Conservation (phyloP, 2,888 invertebrate genomes). For the Cantharis rustica region DNA sequence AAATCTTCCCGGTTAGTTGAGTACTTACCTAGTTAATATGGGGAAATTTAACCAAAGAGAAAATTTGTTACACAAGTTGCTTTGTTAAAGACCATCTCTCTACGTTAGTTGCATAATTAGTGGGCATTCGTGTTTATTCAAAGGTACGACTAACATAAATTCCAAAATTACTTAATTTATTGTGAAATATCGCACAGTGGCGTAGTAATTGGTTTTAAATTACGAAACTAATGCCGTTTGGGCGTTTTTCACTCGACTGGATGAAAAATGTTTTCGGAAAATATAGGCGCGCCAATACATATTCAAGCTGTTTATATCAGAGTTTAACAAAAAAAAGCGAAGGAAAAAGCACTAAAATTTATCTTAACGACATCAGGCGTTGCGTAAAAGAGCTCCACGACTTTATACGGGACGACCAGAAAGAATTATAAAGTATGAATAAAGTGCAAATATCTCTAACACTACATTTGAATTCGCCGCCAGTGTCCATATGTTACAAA, state of each 20-base stretch:
- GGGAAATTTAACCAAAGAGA: background rate
- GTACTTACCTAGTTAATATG: background rate
- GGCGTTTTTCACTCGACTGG: background rate
- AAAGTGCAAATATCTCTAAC: conserved; percentile 30
- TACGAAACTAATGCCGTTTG: background rate
- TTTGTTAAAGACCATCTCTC: background rate
- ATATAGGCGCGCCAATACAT: conserved; percentile 12
- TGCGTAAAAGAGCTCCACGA: conserved; percentile 25
- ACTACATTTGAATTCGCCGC: conserved; percentile 29
- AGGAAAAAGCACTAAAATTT: conserved; percentile 30
- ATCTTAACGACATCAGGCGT: conserved; percentile 30
- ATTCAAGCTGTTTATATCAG: conserved; percentile 15
- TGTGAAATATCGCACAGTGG: background rate
- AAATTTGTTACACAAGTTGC: background rate
- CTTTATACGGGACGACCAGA: conserved; percentile 22
- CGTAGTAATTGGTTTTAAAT: background rate
- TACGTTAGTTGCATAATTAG: background rate
- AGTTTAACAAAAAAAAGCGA: conserved; percentile 16
- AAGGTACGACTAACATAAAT: background rate
- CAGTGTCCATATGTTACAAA: conserved; percentile 22
- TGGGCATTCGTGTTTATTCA: background rate
- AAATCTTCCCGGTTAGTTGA: background rate
- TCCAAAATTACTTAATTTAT: background rate
- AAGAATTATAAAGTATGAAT: conserved; percentile 34
- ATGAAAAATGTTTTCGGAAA: background rate